phyloP scores from a whole-genome alignment of 2,113 vertebrate species.

The Myodes glareolus region DNA sequence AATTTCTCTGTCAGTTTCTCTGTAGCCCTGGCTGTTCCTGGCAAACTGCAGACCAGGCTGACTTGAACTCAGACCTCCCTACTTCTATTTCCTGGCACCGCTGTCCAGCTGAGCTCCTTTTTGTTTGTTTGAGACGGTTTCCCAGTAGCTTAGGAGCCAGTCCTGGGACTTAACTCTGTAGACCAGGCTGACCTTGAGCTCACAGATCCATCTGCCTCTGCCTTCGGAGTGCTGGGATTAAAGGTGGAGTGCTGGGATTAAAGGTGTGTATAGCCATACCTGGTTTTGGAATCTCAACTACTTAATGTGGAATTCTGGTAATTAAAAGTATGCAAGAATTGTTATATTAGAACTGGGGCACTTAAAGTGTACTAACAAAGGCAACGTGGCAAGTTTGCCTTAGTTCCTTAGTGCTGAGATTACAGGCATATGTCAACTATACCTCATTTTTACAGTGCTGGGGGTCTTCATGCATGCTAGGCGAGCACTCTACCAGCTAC shows the following conservation, averaged over 20 bases:
- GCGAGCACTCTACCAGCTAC: not conserved
- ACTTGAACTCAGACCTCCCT: not conserved
- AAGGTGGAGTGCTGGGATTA: not conserved
- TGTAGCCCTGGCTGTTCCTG: not conserved
- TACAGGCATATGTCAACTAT: no score
- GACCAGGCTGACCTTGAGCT: not conserved
- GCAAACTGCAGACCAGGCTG: not conserved
- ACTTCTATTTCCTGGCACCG: not conserved
- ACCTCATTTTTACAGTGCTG: not conserved
- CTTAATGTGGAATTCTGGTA: not conserved
- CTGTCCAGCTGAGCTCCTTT: not conserved
- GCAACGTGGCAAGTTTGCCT: not conserved
- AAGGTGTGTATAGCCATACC: no score
- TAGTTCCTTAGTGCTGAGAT: not conserved
- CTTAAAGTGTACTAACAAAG: not conserved
- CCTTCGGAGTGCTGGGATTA: not conserved
- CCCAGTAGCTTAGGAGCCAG: not conserved
- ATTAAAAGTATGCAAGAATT: not conserved
- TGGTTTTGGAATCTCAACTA: not conserved
- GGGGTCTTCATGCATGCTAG: not conserved
- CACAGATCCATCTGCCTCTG: not conserved
- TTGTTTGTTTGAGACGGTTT: no score
- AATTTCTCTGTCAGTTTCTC: not conserved
- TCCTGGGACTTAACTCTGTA: not conserved
- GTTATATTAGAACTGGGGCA: not conserved